Evolutionary conservation across 92 coral and sea anemone genomes (phyloP).

Genomic region (Palythoa grandiflora): DNA sequence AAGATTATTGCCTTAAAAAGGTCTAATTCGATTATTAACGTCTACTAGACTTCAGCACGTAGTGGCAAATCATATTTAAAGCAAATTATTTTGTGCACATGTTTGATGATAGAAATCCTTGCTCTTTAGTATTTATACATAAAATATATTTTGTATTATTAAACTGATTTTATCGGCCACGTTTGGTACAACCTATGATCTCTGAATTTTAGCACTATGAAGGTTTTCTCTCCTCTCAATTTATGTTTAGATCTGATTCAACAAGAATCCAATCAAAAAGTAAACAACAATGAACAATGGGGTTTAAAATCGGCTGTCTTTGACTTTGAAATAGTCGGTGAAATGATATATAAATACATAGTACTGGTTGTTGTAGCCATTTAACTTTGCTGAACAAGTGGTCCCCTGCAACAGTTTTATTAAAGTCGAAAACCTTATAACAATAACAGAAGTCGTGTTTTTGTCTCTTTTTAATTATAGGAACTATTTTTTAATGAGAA

Average conservation of each 20-base stretch:
- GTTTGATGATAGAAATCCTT: neutral
- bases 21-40: neutral
- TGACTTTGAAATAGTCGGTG: neutral
- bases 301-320: neutral
- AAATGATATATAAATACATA: neutral
- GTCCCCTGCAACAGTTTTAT: neutral
- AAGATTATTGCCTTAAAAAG: neutral
- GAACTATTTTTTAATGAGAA: slow-evolving; percentile 19
- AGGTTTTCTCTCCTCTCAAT: neutral
- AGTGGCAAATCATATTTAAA: neutral
- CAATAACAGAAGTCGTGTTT: slow-evolving; percentile 27
- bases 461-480: slow-evolving; percentile 21
- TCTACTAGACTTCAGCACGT: neutral
- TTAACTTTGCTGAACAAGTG: neutral
- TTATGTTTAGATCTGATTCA: neutral
- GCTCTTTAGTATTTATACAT: neutral
- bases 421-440: neutral
- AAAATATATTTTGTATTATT: neutral
- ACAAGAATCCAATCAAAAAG: neutral
- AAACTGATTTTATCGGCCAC: neutral
- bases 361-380: neutral
- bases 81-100: neutral
- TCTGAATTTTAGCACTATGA: neutral
- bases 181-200: neutral
- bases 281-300: neutral